Base-by-base conservation (phyloP, 1,140 invertebrate genomes). In the Panulirus ornatus region DNA sequence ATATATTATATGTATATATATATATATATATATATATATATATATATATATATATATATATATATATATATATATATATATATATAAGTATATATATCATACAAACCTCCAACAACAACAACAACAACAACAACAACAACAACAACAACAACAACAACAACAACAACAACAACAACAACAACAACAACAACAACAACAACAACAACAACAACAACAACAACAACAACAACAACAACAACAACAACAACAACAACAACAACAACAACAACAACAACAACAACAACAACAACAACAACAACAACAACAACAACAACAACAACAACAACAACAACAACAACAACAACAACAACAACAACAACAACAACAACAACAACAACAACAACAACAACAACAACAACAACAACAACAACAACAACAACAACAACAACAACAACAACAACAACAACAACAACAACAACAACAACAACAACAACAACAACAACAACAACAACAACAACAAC, bases 51-150 rank as follows among this genome's bases (percentile, higher is more conserved):
- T n/a, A n/a, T n/a, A n/a, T n/a, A n/a, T n/a, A n/a, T n/a, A n/a
- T n/a, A n/a, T n/a, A n/a, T n/a, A n/a, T n/a, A n/a, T n/a, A n/a
- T n/a, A n/a, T n/a, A n/a, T n/a, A n/a, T n/a, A 75, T 75, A 75
- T 75, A 75, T 75, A 75, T 75, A 38, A 30, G 19, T 75, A 75
- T n/a, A n/a, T n/a, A n/a, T n/a, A n/a, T n/a, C n/a, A n/a, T n/a
- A n/a, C n/a, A n/a, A n/a, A n/a, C n/a, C 34, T 58, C 51, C 22
- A 58, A 58, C 22, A 58, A 58, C 51, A 22, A 58, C 22, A 58
- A 58, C 22, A 58, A 22, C 22, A 58, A 58, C 22, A 58, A 22
- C 51, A 58, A 58, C 22, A 58, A 58, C 22, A 58, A 58, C 22
- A 58, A 22, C 51, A 58, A 58, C 22, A 22, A 58, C 22, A 58